Evolutionary conservation across 2,888 invertebrate genomes (phyloP), one percentile per base, ranked within the genome.

Genomic region (Cerastis leucographa): DNA sequence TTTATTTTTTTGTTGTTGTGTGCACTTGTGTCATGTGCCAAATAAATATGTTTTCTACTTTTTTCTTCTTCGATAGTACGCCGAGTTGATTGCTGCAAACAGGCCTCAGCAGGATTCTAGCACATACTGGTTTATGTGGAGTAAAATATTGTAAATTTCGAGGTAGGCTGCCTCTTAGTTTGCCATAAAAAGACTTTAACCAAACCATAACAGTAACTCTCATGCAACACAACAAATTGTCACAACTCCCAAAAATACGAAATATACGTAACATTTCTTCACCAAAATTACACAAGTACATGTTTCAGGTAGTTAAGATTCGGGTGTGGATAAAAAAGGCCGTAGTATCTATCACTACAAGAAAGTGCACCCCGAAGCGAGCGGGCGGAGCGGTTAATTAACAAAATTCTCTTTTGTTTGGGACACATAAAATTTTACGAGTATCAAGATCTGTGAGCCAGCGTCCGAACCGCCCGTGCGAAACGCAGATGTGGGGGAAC

Each of bases 381-480:
- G 59, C 81, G 49, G 17, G 40, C 85, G 59, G 65, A 69, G 91
- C 91, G 92, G 94, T 95, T 96, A 96, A 96, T 96, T 96, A 96
- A 96, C 96, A 94, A 96, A 92, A 96, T 95, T 95, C 95, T 94
- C 95, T 95, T 78, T 96, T 96, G 96, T 96, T 93, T 95, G 94
- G 93, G 93, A 94, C 94, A 94, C 96, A 96, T 96, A 96, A 96
- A 96, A 96, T 96, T 96, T 96, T 96, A 96, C 92, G 96, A 96
- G 94, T 92, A 96, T 96, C 96, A 95, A 96, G 96, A 96, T 96
- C 92, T 91, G 91, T 83, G 91, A 84, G 90, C 90, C 89, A 91
- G 91, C 91, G 92, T 91, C 91, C 88, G 89, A 88, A 91, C 92
- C 92, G 93, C 91, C 89, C 87, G 90, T 84, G 90, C 86, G 89